Evolutionary conservation across 2,797 vertebrate species (phyloP), one percentile per base, ranked within the genome.

Genomic region (Hipposideros larvatus): DNA sequence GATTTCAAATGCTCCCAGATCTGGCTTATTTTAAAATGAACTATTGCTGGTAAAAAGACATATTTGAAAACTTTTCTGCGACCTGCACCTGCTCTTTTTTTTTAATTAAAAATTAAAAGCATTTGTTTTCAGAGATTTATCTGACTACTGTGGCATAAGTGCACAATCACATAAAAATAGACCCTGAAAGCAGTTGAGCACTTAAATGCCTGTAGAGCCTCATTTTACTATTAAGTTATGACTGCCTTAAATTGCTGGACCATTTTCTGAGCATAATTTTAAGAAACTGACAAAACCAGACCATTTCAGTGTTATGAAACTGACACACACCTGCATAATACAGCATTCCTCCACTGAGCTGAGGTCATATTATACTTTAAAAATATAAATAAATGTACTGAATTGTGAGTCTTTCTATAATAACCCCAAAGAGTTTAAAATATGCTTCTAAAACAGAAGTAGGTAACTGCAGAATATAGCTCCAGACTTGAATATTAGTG

Each of bases 391-490:
- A 96, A 94, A 96, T 93, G 94, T 95, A 96, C 21, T 96, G 78
- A 96, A 70, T 86, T 80, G 18, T 97, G 94, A 97, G 46, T 97
- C 83, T 92, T 98, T 96, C 84, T 98, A 78, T 95, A 96, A 86
- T 96, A 97, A 94, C 43, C 96, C 92, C 92, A 96, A 97, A 83
- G 95, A 70, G 59, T 97, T 96, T 96, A 96, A 68, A 96, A 97
- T 96, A 96, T 91, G 90, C 80, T 95, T 98, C 90, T 98, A 92
- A 95, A 98, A 96, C 61, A 96, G 90, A 97, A 93, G 87, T 96
- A 87, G 41, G 10, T 93, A 71, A 89, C 73, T 97, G 96, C 97
- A 97, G 97, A 98, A 98, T 96, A 98, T 85, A 98, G 97, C 97
- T 98, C 94, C 97, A 97, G 96, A 98, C 65, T 96, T 98, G 83